Evolutionary conservation across 2,888 invertebrate species (phyloP).

Genomic region (Euspilapteryx auroguttella): DNA sequence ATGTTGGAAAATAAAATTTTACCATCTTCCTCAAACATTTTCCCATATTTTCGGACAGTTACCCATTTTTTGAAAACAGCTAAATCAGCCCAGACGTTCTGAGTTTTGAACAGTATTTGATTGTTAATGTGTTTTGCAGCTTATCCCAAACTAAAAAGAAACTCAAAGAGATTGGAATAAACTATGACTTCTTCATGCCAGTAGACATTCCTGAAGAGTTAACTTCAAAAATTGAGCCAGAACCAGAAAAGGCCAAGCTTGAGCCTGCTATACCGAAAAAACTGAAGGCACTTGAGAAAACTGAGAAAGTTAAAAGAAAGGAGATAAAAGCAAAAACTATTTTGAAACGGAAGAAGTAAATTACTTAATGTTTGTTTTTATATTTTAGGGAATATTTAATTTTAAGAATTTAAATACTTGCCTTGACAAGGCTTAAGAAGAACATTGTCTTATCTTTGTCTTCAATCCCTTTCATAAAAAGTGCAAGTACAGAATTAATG

Average conservation of each 20-base stretch:
- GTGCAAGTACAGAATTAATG: background rate
- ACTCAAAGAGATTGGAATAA: constrained; percentile 46
- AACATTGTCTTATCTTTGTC: background rate
- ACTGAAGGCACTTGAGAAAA: constrained; percentile 3
- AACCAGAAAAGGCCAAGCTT: constrained; percentile 9
- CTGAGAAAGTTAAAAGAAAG: constrained; percentile 7
- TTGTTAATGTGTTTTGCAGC: too few species aligned
- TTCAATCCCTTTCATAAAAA: background rate
- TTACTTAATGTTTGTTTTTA: too few species aligned
- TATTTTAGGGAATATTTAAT: too few species aligned
- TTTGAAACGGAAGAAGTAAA: background rate
- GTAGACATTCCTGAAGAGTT: constrained; percentile 43
- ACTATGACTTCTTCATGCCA: constrained; percentile 52
- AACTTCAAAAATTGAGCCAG: constrained; percentile 9
- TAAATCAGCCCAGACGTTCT: too few species aligned
- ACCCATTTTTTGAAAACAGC: too few species aligned
- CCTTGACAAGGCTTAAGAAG: background rate
- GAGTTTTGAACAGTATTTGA: too few species aligned
- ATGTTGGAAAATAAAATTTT: too few species aligned
- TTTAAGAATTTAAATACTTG: background rate
- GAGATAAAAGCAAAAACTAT: constrained; percentile 7
- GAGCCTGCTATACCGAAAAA: constrained; percentile 10
- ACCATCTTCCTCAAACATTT: too few species aligned
- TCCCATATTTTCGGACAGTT: too few species aligned
- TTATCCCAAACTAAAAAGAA: constrained; percentile 43